Evolutionary conservation across 2,888 invertebrate species (phyloP).

Genomic region (Frankliniella fusca): DNA sequence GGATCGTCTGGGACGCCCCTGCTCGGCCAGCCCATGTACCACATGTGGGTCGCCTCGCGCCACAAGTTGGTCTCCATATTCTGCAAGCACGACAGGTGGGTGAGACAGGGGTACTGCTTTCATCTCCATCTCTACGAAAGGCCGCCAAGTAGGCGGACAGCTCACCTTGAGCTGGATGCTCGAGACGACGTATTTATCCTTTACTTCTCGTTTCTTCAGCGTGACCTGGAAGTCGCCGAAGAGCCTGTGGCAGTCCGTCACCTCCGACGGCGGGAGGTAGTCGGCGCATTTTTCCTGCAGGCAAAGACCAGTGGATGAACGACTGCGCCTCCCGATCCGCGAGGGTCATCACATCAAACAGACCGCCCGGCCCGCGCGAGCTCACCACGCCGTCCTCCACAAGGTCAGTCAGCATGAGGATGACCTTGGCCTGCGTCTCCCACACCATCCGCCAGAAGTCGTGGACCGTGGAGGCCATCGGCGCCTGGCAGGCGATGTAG

Average conservation of each 20-base stretch:
- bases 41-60: conserved; percentile 80
- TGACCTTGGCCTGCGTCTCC: conserved; percentile 85
- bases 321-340: too few relatives aligned
- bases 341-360: not conserved
- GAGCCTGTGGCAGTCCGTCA: conserved; percentile 79
- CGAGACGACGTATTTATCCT: conserved; percentile 86
- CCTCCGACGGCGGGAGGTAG: conserved; percentile 86
- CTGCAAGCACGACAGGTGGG: conserved; percentile 45
- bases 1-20: conserved; percentile 80
- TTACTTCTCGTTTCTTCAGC: conserved; percentile 81
- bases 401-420: conserved; percentile 86
- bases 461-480: conserved; percentile 72
- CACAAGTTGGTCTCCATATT: conserved; percentile 76
- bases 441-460: conserved; percentile 97
- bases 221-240: conserved; percentile 87
- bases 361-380: conserved; percentile 35
- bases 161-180: conserved; percentile 71
- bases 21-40: conserved; percentile 90
- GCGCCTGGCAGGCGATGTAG: conserved; percentile 91
- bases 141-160: conserved; percentile 15
- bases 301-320: conserved; percentile 25
- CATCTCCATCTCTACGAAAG: not conserved
- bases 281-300: conserved; percentile 81
- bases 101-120: conserved; percentile 5
- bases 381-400: conserved; percentile 81